Conservation (phyloP, 2,888 invertebrate species). For the Pyrrhia umbra region DNA sequence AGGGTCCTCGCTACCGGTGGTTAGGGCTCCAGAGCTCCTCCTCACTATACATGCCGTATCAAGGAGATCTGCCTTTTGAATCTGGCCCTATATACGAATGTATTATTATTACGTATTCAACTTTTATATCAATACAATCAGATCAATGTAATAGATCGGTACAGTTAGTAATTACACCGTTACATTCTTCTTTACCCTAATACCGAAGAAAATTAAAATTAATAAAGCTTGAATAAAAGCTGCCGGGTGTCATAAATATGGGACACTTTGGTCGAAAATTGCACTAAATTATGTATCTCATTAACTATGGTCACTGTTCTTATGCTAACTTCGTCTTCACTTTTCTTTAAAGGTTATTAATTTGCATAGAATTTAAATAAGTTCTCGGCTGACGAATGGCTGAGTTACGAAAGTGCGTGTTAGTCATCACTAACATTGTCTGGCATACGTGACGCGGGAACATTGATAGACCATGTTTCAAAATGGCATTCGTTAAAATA, state of each 20-base stretch:
- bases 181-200: no score
- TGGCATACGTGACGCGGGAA: constrained; percentile 20
- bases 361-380: constrained; percentile 65
- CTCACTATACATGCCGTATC: no score
- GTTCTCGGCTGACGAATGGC: constrained; percentile 39
- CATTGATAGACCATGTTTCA: constrained; percentile 8
- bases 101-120: no score
- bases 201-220: no score
- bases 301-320: constrained; percentile 19
- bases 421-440: constrained; percentile 41
- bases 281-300: constrained; percentile 31
- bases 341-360: constrained; percentile 46
- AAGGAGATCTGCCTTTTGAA: no score
- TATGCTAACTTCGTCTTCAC: constrained; percentile 23
- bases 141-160: no score
- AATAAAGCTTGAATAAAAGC: constrained; percentile 6
- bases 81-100: no score
- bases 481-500: not conserved
- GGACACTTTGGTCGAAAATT: constrained; percentile 1
- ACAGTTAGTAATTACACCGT: no score
- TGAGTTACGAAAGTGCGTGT: constrained; percentile 55
- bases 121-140: no score
- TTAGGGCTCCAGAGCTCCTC: no score
- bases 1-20: no score
- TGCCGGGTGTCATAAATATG: not conserved